Evolutionary conservation across 2,888 invertebrate genomes (phyloP).

Genomic region (Phania funesta): DNA sequence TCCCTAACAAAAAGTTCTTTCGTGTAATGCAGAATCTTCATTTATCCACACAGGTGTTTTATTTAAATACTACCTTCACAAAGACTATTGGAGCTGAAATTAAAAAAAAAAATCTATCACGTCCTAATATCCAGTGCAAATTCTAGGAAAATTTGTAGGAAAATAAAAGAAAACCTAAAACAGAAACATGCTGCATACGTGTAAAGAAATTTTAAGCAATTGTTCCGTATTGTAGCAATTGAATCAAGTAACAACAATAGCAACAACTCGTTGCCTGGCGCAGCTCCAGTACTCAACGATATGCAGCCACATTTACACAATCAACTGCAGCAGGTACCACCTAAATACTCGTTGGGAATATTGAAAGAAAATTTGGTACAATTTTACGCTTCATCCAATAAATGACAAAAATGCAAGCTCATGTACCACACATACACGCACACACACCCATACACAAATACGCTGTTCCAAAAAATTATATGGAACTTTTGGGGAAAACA

Average conservation of each 20-base stretch:
- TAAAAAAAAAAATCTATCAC: background rate
- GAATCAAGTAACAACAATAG: background rate
- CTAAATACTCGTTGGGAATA: constrained; percentile 42
- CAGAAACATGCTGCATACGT: constrained; percentile 10
- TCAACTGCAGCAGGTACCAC: constrained; percentile 46
- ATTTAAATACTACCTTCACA: too few species aligned
- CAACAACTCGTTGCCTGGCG: background rate
- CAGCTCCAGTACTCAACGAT: background rate
- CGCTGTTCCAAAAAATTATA: background rate
- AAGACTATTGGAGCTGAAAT: too few species aligned
- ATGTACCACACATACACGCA: background rate
- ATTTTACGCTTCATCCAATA: constrained; percentile 56
- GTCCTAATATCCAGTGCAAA: constrained; percentile 1
- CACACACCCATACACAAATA: background rate
- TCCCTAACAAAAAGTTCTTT: too few species aligned
- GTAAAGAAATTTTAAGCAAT: constrained; percentile 5
- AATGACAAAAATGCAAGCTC: constrained; percentile 11
- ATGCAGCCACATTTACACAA: constrained; percentile 19
- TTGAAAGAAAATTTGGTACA: constrained; percentile 49
- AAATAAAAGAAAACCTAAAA: background rate
- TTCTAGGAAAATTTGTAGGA: background rate
- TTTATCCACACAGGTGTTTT: too few species aligned
- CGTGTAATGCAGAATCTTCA: too few species aligned
- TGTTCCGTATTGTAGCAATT: background rate
- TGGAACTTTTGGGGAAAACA: constrained; percentile 3